These are phyloP conservation scores for Apeltes quadracus DNA, from an alignment of 2,113 vertebrate species.

Conservation along the genomic window DNA sequence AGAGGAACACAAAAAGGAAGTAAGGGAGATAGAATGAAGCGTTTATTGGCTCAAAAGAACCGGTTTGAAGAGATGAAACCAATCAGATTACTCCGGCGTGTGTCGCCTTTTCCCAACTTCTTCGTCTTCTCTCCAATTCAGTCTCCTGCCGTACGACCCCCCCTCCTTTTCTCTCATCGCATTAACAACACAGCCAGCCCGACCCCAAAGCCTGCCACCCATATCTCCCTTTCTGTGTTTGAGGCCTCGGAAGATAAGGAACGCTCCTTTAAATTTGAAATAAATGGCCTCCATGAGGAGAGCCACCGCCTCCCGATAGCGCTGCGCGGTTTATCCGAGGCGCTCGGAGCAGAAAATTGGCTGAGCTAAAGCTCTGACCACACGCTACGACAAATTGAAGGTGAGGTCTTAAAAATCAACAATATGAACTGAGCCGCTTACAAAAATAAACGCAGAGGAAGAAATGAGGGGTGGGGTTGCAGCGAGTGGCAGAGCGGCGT, in stretches of 20 bases:
- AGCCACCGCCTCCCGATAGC: slow-evolving; percentile 72
- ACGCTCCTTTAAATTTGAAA: slow-evolving; percentile 83
- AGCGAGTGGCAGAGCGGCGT: slow-evolving; percentile 26
- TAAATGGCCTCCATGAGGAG: slow-evolving; percentile 82
- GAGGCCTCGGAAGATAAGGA: slow-evolving; percentile 76
- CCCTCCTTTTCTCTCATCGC: slow-evolving; percentile 12
- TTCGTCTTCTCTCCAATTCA: slow-evolving; percentile 28
- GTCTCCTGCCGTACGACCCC: not conserved
- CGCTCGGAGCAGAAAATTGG: slow-evolving; percentile 82
- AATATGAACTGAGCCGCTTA: slow-evolving; percentile 77
- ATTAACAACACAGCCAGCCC: slow-evolving; percentile 55
- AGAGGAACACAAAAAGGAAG: slow-evolving; percentile 27
- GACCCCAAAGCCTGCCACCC: slow-evolving; percentile 53
- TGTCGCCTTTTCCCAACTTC: slow-evolving; percentile 25
- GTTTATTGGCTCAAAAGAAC: slow-evolving; percentile 39
- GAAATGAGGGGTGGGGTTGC: not conserved
- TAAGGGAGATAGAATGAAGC: slow-evolving; percentile 56
- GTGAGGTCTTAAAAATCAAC: slow-evolving; percentile 80
- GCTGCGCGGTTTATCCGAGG: slow-evolving; percentile 78
- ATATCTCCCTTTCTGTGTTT: slow-evolving; percentile 54
- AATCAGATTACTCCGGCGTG: slow-evolving; percentile 55
- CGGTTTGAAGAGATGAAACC: slow-evolving; percentile 50
- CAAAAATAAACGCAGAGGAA: slow-evolving; percentile 53
- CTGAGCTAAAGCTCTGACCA: slow-evolving; percentile 72
- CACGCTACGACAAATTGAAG: slow-evolving; percentile 75